Base-by-base conservation (phyloP, 1,140 invertebrate species). In the Trypoxylus dichotomus region DNA sequence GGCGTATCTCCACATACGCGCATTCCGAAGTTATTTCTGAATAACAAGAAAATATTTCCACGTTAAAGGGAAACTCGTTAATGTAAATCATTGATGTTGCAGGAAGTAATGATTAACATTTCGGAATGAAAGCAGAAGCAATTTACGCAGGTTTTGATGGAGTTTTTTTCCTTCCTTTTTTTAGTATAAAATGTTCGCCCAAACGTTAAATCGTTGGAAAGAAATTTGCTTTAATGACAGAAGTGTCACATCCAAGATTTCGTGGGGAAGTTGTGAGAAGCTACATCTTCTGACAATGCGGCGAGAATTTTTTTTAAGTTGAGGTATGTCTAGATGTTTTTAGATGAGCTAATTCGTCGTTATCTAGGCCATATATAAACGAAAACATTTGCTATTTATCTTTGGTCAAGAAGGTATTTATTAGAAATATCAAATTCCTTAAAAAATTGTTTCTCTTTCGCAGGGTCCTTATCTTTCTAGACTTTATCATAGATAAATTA, bases 1-100 rank as follows among this genome's bases (percentile, higher is more conserved):
- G 11, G 21, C 60, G 60, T 68, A 68, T 68, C 27, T 68, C 60
- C 25, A 13, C 27, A 15, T 29, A n/a, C 60, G n/a, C 47, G 47
- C 32, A 32, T 54, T 27, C 60, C 24, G 27, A 11, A 8, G 24
- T 25, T 68, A 68, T 68, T 68, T 68, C n/a, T 68, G 21, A 8
- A 21, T 68, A 68, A 27, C 60, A 29, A 25, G 60, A 21, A 68
- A 68, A 68, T 68, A 68, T 68, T 68, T 68, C 25, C 60, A 7
- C 60, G 27, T 27, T 19, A 68, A 68, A 68, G 21, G n/a, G 60
- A 24, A 29, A 24, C 21, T 29, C 60, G 60, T 29, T 29, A 68
- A 68, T 68, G 27, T 68, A 68, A 68, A 68, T 68, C 24, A 68
- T 68, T 68, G 60, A 68, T 68, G 60, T 68, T 68, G 60, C 25